These are phyloP conservation scores for Montipora capitata DNA, from an alignment of 92 coral and sea anemone species.

Conservation along the genomic window DNA sequence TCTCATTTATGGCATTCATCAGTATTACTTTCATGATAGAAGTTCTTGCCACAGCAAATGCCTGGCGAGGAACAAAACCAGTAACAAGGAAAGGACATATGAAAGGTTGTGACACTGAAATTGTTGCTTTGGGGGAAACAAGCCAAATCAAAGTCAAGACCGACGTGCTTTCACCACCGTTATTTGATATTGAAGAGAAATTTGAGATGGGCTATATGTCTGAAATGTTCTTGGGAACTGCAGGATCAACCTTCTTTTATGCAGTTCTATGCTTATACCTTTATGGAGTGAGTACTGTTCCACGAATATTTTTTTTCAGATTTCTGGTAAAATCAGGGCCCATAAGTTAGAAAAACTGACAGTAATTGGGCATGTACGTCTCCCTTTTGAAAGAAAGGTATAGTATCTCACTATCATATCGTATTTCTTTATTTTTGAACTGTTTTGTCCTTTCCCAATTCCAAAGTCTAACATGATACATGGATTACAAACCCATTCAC, in stretches of 20 bases:
- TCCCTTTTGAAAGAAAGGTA: too few species aligned
- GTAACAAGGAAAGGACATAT: constrained; percentile 1
- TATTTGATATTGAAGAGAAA: constrained; percentile 84
- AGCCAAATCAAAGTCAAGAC: constrained; percentile 63
- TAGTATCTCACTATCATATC: too few species aligned
- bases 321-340: not conserved
- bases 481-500: too few species aligned
- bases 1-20: constrained; percentile 82
- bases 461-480: too few species aligned
- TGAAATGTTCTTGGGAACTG: constrained; percentile 82
- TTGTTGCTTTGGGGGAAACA: constrained; percentile 47
- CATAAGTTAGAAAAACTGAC: too few species aligned
- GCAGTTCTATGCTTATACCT: constrained; percentile 84
- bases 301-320: not conserved
- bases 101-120: constrained; percentile 23
- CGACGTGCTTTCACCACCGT: constrained; percentile 46
- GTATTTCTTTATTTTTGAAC: too few species aligned
- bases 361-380: too few species aligned
- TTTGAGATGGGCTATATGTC: constrained; percentile 86
- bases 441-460: too few species aligned
- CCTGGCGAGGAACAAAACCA: constrained; percentile 73
- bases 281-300: constrained; percentile 77
- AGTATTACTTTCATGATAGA: constrained; percentile 80
- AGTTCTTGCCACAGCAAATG: constrained; percentile 86
- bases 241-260: constrained; percentile 85